A percentile compares a stretch with the other conserved stretches of the same genome.
Evolutionary conservation across 30 jellyfish, hydroid and myxozoan species (phyloP).

Genomic region (Aurelia aurita): DNA sequence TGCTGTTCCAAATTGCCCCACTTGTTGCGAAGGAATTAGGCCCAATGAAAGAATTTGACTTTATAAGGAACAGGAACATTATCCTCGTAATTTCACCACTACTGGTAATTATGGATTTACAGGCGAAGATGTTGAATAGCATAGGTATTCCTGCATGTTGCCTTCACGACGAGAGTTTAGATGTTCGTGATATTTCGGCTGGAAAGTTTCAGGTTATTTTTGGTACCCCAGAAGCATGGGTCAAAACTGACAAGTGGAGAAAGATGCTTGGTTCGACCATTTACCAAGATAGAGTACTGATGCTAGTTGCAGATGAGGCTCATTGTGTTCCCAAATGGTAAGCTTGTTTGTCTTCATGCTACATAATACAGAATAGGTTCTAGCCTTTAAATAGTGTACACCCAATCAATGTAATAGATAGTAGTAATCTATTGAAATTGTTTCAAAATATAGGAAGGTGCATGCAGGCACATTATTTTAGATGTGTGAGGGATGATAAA

Average conservation of each 20-base stretch:
- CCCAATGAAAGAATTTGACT: neutral
- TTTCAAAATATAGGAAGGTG: too few relatives aligned
- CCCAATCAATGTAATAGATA: too few relatives aligned
- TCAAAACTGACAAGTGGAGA: conserved; percentile 18
- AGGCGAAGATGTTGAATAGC: neutral
- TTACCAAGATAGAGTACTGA: conserved; percentile 17
- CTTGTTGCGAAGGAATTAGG: neutral
- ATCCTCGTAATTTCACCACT: neutral
- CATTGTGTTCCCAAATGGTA: conserved; percentile 43
- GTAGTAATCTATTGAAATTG: too few relatives aligned
- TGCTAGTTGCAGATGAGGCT: conserved; percentile 62
- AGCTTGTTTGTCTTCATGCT: too few relatives aligned
- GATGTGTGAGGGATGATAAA: too few relatives aligned
- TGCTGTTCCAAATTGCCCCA: neutral
- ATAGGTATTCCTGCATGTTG: neutral
- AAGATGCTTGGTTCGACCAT: conserved; percentile 23
- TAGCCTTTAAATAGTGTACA: too few relatives aligned
- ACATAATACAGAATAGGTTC: too few relatives aligned
- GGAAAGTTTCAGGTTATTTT: conserved; percentile 4
- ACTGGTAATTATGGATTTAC: neutral
- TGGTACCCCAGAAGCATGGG: conserved; percentile 34
- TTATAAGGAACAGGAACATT: neutral
- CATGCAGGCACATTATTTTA: too few relatives aligned
- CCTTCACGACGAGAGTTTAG: neutral
- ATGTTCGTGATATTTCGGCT: neutral